phyloP scores from a whole-genome alignment of 2,797 vertebrate genomes.

The Sebastes aleutianus region DNA sequence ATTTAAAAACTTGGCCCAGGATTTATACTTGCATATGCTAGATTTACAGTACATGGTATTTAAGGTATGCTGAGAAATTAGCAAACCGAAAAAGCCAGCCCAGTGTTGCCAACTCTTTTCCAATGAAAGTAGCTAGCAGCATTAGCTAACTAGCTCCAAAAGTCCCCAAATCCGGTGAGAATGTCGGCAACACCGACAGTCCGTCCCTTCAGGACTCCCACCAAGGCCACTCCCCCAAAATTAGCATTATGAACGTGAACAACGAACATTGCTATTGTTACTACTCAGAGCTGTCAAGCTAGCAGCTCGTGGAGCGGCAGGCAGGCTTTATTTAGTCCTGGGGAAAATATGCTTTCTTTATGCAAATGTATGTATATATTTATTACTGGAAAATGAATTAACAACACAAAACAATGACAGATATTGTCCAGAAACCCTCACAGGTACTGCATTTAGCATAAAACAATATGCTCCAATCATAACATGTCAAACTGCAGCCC shows the following conservation, averaged over 20 bases:
- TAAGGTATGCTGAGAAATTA: no score
- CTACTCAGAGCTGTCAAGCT: background rate
- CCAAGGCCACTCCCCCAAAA: background rate
- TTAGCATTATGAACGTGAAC: background rate
- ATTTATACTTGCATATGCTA: background rate
- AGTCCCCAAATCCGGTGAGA: background rate
- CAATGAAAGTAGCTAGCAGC: background rate
- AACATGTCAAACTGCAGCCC: no score
- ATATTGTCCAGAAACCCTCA: no score
- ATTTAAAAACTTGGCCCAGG: background rate
- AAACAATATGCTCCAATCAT: no score
- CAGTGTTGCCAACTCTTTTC: background rate
- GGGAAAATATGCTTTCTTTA: no score
- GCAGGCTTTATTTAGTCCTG: background rate
- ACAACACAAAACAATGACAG: no score
- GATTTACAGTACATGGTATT: background rate
- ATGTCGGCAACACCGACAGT: no score
- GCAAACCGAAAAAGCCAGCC: background rate
- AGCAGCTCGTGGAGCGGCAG: background rate
- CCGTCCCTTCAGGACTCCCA: background rate
- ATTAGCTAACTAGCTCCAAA: background rate
- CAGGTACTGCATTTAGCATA: no score
- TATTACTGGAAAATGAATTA: no score
- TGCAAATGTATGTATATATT: no score
- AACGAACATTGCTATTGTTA: background rate